Conservation (phyloP, 2,113 vertebrate genomes). For the Panthera tigris region DNA sequence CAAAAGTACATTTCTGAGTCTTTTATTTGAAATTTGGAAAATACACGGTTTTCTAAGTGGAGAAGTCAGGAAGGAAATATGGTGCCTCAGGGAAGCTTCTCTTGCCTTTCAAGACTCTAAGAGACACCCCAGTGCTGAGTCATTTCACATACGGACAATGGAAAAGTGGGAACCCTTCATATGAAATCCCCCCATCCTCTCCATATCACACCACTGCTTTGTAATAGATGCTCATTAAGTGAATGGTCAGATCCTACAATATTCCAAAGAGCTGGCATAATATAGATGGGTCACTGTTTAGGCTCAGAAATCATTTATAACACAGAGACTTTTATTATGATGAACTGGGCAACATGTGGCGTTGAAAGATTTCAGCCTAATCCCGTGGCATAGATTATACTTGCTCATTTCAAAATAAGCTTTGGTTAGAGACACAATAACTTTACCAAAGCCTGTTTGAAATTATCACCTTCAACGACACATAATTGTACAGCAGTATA, state of each 20-base stretch:
- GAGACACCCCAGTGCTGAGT: not conserved
- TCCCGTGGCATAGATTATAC: not conserved
- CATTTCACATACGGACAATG: not conserved
- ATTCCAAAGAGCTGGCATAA: not conserved
- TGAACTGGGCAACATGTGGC: not conserved
- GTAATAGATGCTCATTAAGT: not conserved
- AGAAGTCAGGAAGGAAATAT: constrained; percentile 4
- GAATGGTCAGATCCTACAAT: not conserved
- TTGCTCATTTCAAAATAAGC: not conserved
- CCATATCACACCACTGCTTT: not conserved
- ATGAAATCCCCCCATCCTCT: not conserved
- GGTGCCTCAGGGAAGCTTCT: not conserved
- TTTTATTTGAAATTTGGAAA: not conserved
- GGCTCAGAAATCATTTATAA: not conserved
- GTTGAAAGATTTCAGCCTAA: not conserved
- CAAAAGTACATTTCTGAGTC: not conserved
- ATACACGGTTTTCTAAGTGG: not conserved
- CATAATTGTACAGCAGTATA: not conserved
- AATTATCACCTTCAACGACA: not conserved
- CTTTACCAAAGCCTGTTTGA: not conserved
- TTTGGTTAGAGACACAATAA: not conserved
- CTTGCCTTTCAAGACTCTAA: not conserved
- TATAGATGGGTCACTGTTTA: not conserved
- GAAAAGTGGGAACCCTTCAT: not conserved
- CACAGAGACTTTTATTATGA: not conserved